Base-by-base conservation (phyloP, 1,140 invertebrate genomes). In the Magallana gigas region DNA sequence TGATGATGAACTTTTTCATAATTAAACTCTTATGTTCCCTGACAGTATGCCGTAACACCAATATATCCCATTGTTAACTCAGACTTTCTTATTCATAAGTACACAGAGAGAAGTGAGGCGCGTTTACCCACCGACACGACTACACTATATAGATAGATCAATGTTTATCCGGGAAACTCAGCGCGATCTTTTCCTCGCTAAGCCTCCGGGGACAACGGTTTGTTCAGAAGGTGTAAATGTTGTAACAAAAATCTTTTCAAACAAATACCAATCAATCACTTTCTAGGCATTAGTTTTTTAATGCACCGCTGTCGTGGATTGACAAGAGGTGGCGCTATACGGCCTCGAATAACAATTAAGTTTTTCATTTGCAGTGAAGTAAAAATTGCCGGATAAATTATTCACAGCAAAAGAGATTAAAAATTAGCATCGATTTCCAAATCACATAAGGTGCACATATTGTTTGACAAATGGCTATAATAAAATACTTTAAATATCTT, bases 391-490 rank as follows among this genome's bases (percentile, higher is more conserved):
- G 23, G 68, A 76, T 76, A 29, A 76, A 76, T 76, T 76, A 76
- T 76, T 76, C 36, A 76, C 5, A 76, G 68, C 68, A 76, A 29
- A 76, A 36, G 18, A 76, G 9, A 23, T 29, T 76, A 76, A 76
- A 76, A 76, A 76, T 76, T 29, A 23, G 68, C 7, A 76, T 76
- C 68, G 68, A 76, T 76, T 76, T 23, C 23, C 12, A 23, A 76
- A 36, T 76, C 68, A 36, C 23, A 48, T 76, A 68, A 12, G 36
- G 18, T 18, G 36, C 23, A 76, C 8, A 9, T 29, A 29, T 12
- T 76, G 68, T 76, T 29, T 76, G 68, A 76, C 23, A 76, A 76
- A 76, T 76, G 12, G 68, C 68, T 76, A 9, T 76, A 76, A 36
- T 29, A 29, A 36, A 76, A 76, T 76, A 29, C 23, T 76, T 76